Evolutionary conservation across 2,113 vertebrate genomes (phyloP).

Genomic region (Crotalus helleri): DNA sequence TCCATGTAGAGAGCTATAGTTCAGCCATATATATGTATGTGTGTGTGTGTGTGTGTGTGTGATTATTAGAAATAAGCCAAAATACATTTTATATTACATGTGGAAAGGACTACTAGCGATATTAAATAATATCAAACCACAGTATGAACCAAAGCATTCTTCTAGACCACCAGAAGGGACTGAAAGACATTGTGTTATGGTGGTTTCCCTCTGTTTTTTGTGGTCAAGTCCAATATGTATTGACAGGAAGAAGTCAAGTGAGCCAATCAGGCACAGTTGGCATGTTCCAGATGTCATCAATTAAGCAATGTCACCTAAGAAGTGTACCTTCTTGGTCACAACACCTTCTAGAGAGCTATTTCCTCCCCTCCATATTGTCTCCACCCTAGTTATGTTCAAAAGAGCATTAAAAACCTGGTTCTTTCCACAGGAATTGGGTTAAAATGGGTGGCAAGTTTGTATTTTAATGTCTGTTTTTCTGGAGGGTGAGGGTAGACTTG

Average conservation of each 20-base stretch:
- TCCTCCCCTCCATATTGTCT: not conserved
- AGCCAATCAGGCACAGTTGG: not conserved
- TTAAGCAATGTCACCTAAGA: not conserved
- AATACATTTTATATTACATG: not conserved
- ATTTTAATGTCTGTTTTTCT: not conserved
- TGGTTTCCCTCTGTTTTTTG: not conserved
- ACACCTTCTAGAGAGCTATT: not conserved
- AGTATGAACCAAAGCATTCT: not conserved
- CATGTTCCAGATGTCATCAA: not conserved
- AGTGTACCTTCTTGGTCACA: not conserved
- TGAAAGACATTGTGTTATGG: not conserved
- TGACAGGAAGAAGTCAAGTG: not conserved
- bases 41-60: too few species aligned
- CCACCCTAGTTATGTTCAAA: not conserved
- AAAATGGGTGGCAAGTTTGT: not conserved
- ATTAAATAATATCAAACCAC: not conserved
- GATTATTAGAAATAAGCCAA: not conserved
- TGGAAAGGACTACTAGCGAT: not conserved
- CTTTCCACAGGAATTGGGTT: not conserved
- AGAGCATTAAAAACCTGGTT: not conserved
- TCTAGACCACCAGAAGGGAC: not conserved
- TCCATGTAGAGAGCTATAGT: not conserved
- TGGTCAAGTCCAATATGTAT: not conserved
- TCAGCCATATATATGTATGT: too few species aligned
- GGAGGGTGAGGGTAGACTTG: too few species aligned